Conservation (phyloP, 1,140 invertebrate genomes). For the Papilio machaon region DNA sequence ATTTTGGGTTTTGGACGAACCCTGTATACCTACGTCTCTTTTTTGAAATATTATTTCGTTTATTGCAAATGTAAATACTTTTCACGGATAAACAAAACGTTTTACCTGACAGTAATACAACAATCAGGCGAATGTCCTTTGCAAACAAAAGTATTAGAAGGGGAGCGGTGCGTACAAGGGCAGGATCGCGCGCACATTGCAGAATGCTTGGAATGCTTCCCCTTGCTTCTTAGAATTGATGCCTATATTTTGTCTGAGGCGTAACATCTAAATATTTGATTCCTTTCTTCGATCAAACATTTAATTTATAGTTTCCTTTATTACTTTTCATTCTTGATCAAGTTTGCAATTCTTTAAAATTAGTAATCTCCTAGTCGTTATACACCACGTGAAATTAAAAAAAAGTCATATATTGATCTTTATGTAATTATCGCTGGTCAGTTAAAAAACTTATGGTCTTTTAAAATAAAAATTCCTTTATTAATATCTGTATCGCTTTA, state of each 20-base stretch:
- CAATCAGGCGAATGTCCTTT: slow-evolving; percentile 52
- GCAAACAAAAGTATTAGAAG: slow-evolving; percentile 51
- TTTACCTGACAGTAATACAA: background rate
- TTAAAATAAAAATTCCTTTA: background rate
- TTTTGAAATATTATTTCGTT: too few relatives aligned
- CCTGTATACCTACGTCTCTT: too few relatives aligned
- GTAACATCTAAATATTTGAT: background rate
- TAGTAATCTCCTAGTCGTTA: background rate
- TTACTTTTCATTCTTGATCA: background rate
- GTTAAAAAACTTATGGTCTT: background rate
- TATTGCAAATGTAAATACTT: too few relatives aligned
- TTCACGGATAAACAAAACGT: too few relatives aligned
- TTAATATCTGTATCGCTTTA: background rate
- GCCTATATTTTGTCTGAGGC: background rate
- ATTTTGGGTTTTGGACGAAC: too few relatives aligned
- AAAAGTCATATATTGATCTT: background rate
- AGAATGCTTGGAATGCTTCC: slow-evolving; percentile 57
- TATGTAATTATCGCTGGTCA: background rate
- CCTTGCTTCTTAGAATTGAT: slow-evolving; percentile 53
- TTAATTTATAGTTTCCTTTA: background rate
- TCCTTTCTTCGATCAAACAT: background rate
- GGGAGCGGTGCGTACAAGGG: slow-evolving; percentile 2
- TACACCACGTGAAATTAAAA: background rate
- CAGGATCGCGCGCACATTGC: slow-evolving; percentile 42
- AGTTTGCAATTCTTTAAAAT: too few relatives aligned